A percentile compares a stretch with the other conserved stretches of the same genome.
phyloP scores from a whole-genome alignment of 2,888 invertebrate genomes.

The Cetonia aurata region DNA sequence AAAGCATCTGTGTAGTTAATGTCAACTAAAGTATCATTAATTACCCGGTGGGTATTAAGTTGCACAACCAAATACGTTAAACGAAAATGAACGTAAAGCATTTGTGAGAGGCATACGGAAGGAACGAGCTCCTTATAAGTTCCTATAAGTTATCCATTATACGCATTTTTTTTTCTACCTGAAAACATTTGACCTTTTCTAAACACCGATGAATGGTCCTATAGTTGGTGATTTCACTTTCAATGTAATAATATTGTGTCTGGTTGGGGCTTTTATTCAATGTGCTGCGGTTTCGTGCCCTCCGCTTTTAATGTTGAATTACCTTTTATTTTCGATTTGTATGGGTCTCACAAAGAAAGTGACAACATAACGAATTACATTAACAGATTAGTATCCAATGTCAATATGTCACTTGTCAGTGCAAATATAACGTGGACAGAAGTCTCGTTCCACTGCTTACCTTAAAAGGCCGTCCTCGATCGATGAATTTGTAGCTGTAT shows the following conservation, averaged over 20 bases:
- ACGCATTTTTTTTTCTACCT: conserved; percentile 29
- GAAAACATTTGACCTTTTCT: conserved; percentile 32
- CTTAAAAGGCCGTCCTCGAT: conserved; percentile 14
- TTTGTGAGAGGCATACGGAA: no score
- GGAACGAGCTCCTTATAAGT: background rate
- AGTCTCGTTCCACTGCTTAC: conserved; percentile 1
- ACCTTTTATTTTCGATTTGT: conserved; percentile 61
- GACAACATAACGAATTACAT: conserved; percentile 65
- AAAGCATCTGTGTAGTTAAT: no score
- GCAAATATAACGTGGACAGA: conserved; percentile 14
- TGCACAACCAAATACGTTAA: no score
- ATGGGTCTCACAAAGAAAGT: conserved; percentile 49
- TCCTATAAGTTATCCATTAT: conserved; percentile 11
- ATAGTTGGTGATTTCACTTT: conserved; percentile 34
- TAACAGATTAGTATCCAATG: conserved; percentile 64
- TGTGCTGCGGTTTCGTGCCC: conserved; percentile 46
- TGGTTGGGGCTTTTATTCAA: conserved; percentile 25
- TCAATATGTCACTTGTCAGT: conserved; percentile 58
- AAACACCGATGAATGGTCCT: conserved; percentile 19
- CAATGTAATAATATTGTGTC: conserved; percentile 32
- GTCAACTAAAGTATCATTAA: no score
- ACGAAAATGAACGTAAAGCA: no score
- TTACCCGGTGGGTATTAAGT: no score
- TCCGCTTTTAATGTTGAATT: conserved; percentile 57
- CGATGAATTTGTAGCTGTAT: conserved; percentile 22